These are phyloP conservation scores for Thelaira solivaga DNA, from an alignment of 2,888 invertebrate species.

Conservation along the genomic window DNA sequence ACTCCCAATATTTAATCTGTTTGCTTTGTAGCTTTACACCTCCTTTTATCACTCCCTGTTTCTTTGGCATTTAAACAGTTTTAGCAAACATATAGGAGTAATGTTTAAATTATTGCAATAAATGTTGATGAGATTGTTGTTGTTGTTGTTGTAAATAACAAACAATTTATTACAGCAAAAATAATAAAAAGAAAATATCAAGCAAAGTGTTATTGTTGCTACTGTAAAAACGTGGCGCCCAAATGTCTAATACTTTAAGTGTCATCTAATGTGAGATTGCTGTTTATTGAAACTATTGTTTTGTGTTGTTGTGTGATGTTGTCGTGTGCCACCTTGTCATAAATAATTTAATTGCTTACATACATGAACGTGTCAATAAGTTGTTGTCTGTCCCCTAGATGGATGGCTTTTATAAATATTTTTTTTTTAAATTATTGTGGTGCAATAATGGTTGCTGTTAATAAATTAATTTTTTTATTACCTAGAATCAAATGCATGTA, in stretches of 20 bases:
- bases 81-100: background rate
- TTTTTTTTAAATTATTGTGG: background rate
- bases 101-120: background rate
- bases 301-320: background rate
- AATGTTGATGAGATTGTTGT: background rate
- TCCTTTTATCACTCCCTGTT: too few species aligned
- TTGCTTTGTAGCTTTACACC: too few species aligned
- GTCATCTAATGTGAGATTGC: slow-evolving; percentile 46
- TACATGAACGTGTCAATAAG: background rate
- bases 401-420: background rate
- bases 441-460: slow-evolving; percentile 5
- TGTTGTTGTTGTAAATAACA: slow-evolving; percentile 2
- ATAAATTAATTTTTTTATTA: slow-evolving; percentile 38
- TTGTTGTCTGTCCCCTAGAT: background rate
- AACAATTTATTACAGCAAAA: slow-evolving; percentile 6
- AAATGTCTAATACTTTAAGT: slow-evolving; percentile 59
- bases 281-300: slow-evolving; percentile 23
- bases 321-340: slow-evolving; percentile 52
- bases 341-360: background rate
- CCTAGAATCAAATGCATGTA: too few species aligned
- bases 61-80: background rate
- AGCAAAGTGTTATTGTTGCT: background rate
- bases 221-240: slow-evolving; percentile 51
- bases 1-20: too few species aligned
- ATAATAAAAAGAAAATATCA: background rate